Conservation (phyloP, 2,113 vertebrate species). For the Gracilinanus agilis region DNA sequence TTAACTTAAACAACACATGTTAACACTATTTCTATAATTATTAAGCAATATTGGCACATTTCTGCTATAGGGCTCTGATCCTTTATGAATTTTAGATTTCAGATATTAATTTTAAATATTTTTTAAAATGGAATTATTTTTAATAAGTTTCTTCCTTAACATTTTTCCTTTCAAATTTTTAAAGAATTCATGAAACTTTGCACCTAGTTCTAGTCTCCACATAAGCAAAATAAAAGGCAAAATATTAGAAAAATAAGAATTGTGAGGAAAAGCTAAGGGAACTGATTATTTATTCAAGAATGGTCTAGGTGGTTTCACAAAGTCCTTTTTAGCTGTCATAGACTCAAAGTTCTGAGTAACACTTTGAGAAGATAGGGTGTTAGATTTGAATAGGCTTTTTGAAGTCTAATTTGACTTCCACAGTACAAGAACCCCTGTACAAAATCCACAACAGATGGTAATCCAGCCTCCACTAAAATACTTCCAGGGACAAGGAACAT, state of each 20-base stretch:
- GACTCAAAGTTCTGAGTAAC: background rate
- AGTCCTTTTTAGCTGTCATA: background rate
- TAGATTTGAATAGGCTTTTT: background rate
- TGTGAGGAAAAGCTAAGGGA: background rate
- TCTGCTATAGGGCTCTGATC: background rate
- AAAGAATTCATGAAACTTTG: background rate
- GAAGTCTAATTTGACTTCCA: background rate
- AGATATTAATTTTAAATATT: conserved; percentile 28
- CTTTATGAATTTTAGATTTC: conserved; percentile 39
- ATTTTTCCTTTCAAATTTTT: conserved; percentile 28
- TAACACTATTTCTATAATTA: conserved; percentile 21
- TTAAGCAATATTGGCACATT: conserved; percentile 15
- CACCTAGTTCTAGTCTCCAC: conserved; percentile 1
- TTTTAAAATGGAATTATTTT: background rate
- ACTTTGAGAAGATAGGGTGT: background rate
- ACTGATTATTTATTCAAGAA: background rate
- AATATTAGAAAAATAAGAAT: conserved; percentile 27
- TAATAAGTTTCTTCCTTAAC: conserved; percentile 7
- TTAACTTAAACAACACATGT: background rate
- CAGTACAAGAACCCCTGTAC: background rate
- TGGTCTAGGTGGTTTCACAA: background rate
- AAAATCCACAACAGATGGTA: background rate
- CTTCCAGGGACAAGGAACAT: background rate
- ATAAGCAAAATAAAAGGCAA: conserved; percentile 1
- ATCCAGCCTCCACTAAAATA: background rate